A percentile compares a stretch with the other conserved stretches of the same genome.
Evolutionary conservation across 2,113 vertebrate species (phyloP).

Genomic region (Felis chaus): DNA sequence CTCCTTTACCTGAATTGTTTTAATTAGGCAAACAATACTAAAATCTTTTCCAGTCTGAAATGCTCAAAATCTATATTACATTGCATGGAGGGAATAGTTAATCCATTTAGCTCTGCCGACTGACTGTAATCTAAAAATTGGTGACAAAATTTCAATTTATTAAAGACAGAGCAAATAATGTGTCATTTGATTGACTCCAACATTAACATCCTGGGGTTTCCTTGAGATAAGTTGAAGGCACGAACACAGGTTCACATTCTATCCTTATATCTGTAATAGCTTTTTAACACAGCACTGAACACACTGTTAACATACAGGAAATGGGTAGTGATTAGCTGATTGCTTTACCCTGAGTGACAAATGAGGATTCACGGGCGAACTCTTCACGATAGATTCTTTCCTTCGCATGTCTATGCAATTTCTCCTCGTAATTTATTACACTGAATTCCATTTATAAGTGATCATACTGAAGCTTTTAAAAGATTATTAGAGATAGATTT

Average conservation of each 20-base stretch:
- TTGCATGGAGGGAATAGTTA: not conserved
- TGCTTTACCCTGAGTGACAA: not conserved
- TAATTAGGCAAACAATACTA: not conserved
- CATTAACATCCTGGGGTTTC: not conserved
- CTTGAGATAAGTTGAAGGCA: not conserved
- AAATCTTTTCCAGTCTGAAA: not conserved
- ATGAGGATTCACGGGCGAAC: not conserved
- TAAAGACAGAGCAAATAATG: not conserved
- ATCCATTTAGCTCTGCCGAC: not conserved
- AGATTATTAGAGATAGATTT: not conserved
- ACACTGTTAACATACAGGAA: not conserved
- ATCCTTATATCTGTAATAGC: not conserved
- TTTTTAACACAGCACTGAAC: not conserved
- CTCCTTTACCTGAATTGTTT: not conserved
- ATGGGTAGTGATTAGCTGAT: not conserved
- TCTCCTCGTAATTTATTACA: not conserved
- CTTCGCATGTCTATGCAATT: not conserved
- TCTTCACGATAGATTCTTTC: not conserved
- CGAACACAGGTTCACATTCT: not conserved
- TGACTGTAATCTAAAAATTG: not conserved
- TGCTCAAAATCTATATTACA: not conserved
- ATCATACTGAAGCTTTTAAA: not conserved
- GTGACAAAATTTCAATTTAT: not conserved
- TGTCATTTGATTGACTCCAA: not conserved
- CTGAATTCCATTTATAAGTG: not conserved